Conservation (phyloP, 2,888 invertebrate species). For the Uropetala carovei region DNA sequence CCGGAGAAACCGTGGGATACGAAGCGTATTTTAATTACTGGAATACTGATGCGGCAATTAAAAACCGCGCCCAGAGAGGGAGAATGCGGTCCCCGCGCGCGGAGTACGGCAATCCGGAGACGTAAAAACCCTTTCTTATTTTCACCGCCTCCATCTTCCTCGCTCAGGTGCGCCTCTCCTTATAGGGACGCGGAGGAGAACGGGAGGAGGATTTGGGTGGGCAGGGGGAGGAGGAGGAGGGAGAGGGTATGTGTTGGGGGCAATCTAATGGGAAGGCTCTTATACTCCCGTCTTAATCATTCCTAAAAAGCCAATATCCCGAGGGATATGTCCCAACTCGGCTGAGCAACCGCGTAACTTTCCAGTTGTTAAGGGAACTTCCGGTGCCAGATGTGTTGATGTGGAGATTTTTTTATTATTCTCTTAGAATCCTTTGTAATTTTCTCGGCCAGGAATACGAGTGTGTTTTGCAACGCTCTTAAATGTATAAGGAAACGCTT, state of each 20-base stretch:
- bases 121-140: neutral
- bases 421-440: neutral
- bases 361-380: neutral
- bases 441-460: too few relatives aligned
- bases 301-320: neutral
- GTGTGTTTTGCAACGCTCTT: too few relatives aligned
- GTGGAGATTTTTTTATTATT: neutral
- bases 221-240: neutral
- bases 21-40: neutral
- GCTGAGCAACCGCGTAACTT: neutral
- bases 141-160: neutral
- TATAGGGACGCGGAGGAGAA: too few relatives aligned
- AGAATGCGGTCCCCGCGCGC: neutral
- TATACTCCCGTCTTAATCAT: neutral
- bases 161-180: neutral
- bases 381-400: neutral
- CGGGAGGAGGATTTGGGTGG: too few relatives aligned
- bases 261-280: neutral
- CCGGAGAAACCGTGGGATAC: neutral
- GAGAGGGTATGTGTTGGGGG: too few relatives aligned
- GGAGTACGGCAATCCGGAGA: neutral
- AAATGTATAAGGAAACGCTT: too few relatives aligned
- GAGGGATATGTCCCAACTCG: neutral
- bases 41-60: conserved; percentile 61
- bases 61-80: neutral